These are phyloP conservation scores for Oncorhynchus gorbuscha DNA, from an alignment of 2,113 vertebrate species.

Conservation along the genomic window DNA sequence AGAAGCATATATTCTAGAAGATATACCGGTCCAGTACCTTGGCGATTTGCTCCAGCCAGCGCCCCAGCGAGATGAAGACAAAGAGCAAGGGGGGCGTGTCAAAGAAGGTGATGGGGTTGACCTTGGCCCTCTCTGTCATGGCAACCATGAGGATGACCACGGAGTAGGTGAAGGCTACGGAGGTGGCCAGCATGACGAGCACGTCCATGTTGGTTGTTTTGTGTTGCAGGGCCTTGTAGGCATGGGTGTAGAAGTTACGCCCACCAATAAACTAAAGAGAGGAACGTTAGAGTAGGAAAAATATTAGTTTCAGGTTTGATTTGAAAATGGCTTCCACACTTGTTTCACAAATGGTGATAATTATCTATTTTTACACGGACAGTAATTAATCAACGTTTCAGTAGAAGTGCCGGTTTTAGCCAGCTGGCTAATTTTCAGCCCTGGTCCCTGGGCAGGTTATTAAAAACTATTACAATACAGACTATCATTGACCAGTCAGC, in stretches of 20 bases:
- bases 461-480: too few species aligned
- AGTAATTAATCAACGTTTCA: too few species aligned
- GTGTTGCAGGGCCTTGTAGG: constrained; percentile 92
- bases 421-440: too few species aligned
- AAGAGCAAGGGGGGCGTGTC: constrained; percentile 98
- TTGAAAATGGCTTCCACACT: neutral
- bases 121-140: constrained; percentile 83
- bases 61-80: constrained; percentile 92
- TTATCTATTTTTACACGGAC: too few species aligned
- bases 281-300: neutral
- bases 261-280: constrained; percentile 86
- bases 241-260: constrained; percentile 94
- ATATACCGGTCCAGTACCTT: constrained; percentile 76
- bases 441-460: too few species aligned
- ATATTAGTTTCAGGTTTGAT: neutral
- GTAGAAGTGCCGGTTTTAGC: too few species aligned
- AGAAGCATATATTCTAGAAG: too few species aligned
- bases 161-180: constrained; percentile 91
- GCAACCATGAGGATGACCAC: constrained; percentile 86
- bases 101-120: constrained; percentile 97
- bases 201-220: constrained; percentile 96
- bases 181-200: constrained; percentile 91
- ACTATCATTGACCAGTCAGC: too few species aligned
- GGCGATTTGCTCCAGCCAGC: constrained; percentile 96
- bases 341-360: too few species aligned